Evolutionary conservation across 2,113 vertebrate species (phyloP).

Genomic region (Dermatemys mawii): DNA sequence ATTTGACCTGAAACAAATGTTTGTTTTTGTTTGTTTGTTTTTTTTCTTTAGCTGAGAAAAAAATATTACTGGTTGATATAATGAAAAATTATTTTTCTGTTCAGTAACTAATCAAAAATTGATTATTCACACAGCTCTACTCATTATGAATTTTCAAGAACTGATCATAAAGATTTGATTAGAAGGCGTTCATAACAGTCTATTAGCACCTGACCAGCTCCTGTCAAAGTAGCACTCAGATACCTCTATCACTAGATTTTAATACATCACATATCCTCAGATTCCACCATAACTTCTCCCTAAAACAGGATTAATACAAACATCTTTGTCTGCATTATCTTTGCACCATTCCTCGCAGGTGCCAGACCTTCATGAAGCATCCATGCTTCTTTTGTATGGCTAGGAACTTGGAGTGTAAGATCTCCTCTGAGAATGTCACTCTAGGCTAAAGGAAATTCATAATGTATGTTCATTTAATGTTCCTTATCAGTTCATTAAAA

Average conservation of each 20-base stretch:
- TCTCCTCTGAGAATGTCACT: conserved; percentile 20
- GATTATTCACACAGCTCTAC: background rate
- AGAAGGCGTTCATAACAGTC: background rate
- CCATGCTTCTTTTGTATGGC: background rate
- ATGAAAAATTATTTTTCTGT: background rate
- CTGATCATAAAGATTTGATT: background rate
- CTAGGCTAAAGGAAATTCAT: conserved; percentile 54
- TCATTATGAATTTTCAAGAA: background rate
- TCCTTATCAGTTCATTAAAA: conserved; percentile 74
- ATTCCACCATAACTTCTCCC: background rate
- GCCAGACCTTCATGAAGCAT: background rate
- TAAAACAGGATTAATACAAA: background rate
- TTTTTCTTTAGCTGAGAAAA: background rate
- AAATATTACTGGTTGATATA: background rate
- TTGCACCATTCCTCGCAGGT: background rate
- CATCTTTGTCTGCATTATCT: background rate
- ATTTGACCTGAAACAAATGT: background rate
- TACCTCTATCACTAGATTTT: background rate
- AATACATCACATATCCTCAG: background rate
- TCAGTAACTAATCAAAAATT: background rate
- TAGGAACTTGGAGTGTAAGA: conserved; percentile 25
- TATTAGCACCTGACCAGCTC: background rate
- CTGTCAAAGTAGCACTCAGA: background rate
- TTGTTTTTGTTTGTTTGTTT: too few species aligned
- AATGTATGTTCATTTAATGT: conserved; percentile 70